Conservation (phyloP, 2,113 vertebrate genomes). For the Centropristis striata region DNA sequence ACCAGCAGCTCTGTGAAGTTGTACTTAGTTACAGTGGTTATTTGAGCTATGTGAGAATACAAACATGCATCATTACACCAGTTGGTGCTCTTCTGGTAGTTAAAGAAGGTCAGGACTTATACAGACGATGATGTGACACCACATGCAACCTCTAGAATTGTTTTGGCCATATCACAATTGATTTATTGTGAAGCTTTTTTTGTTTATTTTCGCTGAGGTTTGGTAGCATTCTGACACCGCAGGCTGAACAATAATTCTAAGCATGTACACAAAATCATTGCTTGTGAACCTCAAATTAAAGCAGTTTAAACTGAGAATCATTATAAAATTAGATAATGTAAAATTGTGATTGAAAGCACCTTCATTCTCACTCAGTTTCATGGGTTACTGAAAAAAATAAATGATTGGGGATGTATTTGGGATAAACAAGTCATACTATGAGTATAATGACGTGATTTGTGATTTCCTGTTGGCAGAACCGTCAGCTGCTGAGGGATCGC, state of each 20-base stretch:
- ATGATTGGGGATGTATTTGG: background rate
- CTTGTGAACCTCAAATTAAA: background rate
- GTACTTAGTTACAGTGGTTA: background rate
- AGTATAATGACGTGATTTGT: background rate
- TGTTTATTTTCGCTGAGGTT: background rate
- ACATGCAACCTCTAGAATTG: background rate
- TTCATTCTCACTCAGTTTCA: background rate
- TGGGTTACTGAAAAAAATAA: background rate
- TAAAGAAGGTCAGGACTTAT: background rate
- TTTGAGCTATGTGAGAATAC: background rate
- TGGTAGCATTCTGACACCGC: background rate
- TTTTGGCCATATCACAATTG: slow-evolving; percentile 1
- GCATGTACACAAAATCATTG: background rate
- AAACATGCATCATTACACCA: background rate
- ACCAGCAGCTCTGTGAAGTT: background rate
- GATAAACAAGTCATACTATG: background rate
- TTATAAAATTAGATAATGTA: background rate
- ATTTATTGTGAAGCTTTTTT: slow-evolving; percentile 15
- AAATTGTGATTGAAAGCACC: background rate
- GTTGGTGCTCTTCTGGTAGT: background rate
- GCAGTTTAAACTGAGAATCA: background rate
- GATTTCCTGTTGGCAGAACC: slow-evolving; percentile 84
- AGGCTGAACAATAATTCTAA: background rate
- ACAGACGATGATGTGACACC: slow-evolving; percentile 29
- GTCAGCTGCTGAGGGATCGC: slow-evolving; percentile 94